Percentiles rank a stretch among this genome's conserved stretches.
Conservation (phyloP, 2,888 invertebrate species). For the Rotaria sp. region DNA sequence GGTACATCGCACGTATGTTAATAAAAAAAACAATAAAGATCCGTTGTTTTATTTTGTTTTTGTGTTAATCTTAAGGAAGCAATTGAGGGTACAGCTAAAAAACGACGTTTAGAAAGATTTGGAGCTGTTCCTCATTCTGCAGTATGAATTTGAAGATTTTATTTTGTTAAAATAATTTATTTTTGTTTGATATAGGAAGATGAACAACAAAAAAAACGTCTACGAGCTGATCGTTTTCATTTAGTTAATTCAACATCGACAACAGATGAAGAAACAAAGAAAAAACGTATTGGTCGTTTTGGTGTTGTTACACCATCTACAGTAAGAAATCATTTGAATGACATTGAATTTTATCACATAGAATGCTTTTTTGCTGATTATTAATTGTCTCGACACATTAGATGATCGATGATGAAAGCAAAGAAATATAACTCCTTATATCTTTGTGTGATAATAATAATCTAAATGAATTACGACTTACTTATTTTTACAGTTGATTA, state of each 20-base stretch:
- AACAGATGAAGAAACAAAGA: not conserved
- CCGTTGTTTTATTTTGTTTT: not conserved
- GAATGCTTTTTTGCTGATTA: not conserved
- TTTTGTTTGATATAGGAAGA: not conserved
- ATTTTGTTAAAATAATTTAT: not conserved
- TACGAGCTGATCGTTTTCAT: not conserved
- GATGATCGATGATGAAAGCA: too few relatives aligned
- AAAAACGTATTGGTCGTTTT: not conserved
- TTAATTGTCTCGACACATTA: too few relatives aligned
- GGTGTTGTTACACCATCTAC: not conserved
- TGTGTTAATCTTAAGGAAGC: not conserved
- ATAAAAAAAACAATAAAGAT: too few relatives aligned
- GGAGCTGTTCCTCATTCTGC: not conserved
- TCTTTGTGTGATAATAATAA: too few relatives aligned
- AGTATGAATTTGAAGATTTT: not conserved
- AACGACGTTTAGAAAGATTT: constrained; percentile 7
- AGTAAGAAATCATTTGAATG: not conserved
- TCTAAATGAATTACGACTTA: too few relatives aligned
- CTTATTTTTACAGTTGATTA: too few relatives aligned
- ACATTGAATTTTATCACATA: not conserved
- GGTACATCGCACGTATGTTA: not conserved
- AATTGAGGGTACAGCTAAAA: not conserved
- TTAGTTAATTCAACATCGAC: not conserved
- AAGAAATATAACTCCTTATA: too few relatives aligned
- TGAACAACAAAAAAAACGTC: not conserved